Percentiles rank a stretch among this genome's conserved stretches.
Evolutionary conservation across 2,113 vertebrate genomes (phyloP).

Genomic region (Siniperca knerii): DNA sequence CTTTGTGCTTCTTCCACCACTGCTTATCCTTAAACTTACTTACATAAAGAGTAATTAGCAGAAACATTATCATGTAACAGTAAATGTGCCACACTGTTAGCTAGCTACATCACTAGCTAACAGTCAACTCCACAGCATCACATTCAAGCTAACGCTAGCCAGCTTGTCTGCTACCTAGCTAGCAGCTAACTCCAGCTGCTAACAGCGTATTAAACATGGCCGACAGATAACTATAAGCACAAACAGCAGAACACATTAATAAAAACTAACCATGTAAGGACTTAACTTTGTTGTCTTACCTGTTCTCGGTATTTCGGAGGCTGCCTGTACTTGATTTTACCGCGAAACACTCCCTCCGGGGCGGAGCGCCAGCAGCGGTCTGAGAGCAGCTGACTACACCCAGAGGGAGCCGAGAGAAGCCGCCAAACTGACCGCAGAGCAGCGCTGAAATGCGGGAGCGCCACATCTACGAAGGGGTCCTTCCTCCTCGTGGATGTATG

Average conservation of each 20-base stretch:
- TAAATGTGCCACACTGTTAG: too few species aligned
- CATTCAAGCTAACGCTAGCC: neutral
- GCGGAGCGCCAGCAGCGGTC: neutral
- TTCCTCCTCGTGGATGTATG: neutral
- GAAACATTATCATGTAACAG: too few species aligned
- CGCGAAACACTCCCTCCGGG: neutral
- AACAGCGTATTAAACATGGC: neutral
- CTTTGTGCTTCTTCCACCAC: too few species aligned
- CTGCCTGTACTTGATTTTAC: constrained; percentile 4
- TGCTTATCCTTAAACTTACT: too few species aligned
- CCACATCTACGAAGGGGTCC: neutral
- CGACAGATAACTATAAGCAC: neutral
- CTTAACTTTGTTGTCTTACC: neutral
- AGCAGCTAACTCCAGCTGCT: neutral
- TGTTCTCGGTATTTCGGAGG: neutral
- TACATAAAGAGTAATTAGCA: too few species aligned
- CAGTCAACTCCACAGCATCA: neutral
- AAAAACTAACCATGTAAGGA: fast-evolving
- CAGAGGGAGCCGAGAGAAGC: neutral
- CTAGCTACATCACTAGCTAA: too few species aligned
- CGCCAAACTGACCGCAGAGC: neutral
- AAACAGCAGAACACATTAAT: neutral
- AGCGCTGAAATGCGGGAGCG: neutral
- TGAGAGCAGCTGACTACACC: neutral
- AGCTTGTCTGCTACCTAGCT: neutral